Conservation (phyloP, 2,113 vertebrate species). For the Poecile atricapillus region DNA sequence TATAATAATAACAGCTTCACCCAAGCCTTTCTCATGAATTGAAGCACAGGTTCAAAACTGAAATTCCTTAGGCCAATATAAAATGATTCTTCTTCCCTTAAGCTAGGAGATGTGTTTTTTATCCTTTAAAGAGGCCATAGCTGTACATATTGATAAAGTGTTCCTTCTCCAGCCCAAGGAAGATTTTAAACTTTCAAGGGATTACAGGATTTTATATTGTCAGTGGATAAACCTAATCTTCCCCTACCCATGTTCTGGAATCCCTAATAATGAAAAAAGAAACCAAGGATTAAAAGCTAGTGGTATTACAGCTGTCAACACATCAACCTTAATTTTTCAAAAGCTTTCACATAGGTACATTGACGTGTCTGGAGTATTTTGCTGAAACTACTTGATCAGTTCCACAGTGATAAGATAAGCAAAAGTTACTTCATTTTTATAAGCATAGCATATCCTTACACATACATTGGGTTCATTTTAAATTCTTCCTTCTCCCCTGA, state of each 20-base stretch:
- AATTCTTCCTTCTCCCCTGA: neutral
- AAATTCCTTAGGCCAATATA: neutral
- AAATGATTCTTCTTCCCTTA: neutral
- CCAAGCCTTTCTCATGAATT: neutral
- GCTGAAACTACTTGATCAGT: constrained; percentile 31
- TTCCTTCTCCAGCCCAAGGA: constrained; percentile 37
- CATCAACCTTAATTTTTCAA: constrained; percentile 60
- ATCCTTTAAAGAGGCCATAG: constrained; percentile 43
- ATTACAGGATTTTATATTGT: constrained; percentile 68
- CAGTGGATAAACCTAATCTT: constrained; percentile 66
- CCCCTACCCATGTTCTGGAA: constrained; percentile 41
- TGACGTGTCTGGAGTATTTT: constrained; percentile 3
- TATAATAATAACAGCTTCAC: neutral
- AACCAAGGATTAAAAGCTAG: constrained; percentile 57
- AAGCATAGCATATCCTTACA: neutral
- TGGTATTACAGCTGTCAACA: constrained; percentile 55
- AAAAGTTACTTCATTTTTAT: constrained; percentile 17
- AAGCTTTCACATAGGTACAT: constrained; percentile 37
- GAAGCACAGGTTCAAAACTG: neutral
- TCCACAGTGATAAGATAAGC: constrained; percentile 28
- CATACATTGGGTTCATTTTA: neutral
- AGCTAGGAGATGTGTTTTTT: constrained; percentile 14
- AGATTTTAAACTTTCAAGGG: constrained; percentile 65
- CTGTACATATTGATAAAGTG: constrained; percentile 56
- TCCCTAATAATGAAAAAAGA: constrained; percentile 62